Conservation (phyloP, 1,140 invertebrate genomes). For the Micrasema minimum region DNA sequence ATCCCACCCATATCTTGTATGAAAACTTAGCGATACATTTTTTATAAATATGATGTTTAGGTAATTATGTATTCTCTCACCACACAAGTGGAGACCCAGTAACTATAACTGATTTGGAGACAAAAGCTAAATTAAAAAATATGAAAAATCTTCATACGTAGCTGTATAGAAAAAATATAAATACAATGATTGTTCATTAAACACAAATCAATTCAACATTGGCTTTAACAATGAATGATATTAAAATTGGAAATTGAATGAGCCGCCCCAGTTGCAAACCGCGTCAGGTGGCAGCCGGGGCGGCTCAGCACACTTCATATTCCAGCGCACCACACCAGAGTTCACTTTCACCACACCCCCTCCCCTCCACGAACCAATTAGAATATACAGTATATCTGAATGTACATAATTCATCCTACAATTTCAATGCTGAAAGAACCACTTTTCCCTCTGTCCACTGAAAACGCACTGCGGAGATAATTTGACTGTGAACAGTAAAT, state of each 20-base stretch:
- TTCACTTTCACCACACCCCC: slow-evolving; percentile 36
- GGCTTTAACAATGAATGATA: slow-evolving; percentile 13
- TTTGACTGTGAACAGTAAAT: slow-evolving; percentile 34
- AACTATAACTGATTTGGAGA: background rate
- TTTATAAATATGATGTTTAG: slow-evolving; percentile 38
- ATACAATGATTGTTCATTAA: slow-evolving; percentile 36
- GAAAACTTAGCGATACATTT: slow-evolving; percentile 29
- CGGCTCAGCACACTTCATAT: slow-evolving; percentile 36
- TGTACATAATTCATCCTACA: slow-evolving; percentile 34
- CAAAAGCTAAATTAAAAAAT: slow-evolving; percentile 20
- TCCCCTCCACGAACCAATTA: slow-evolving; percentile 29
- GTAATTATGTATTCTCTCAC: background rate
- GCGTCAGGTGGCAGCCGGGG: slow-evolving; percentile 40
- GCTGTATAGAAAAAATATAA: slow-evolving; percentile 29
- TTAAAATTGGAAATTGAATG: slow-evolving; percentile 43
- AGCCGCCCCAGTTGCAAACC: slow-evolving; percentile 41
- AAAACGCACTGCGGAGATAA: slow-evolving; percentile 33
- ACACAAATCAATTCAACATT: slow-evolving; percentile 32
- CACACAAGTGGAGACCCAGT: too few relatives aligned
- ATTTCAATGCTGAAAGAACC: slow-evolving; percentile 28
- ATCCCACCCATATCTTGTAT: slow-evolving; percentile 25
- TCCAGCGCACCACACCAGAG: slow-evolving; percentile 51
- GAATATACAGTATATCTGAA: slow-evolving; percentile 37
- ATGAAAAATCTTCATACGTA: slow-evolving; percentile 16
- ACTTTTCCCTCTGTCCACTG: slow-evolving; percentile 44